Percentiles rank a stretch among this genome's conserved stretches.
These are phyloP conservation scores for Oscheius onirici DNA, from an alignment of 2,888 invertebrate genomes.

Conservation along the genomic window DNA sequence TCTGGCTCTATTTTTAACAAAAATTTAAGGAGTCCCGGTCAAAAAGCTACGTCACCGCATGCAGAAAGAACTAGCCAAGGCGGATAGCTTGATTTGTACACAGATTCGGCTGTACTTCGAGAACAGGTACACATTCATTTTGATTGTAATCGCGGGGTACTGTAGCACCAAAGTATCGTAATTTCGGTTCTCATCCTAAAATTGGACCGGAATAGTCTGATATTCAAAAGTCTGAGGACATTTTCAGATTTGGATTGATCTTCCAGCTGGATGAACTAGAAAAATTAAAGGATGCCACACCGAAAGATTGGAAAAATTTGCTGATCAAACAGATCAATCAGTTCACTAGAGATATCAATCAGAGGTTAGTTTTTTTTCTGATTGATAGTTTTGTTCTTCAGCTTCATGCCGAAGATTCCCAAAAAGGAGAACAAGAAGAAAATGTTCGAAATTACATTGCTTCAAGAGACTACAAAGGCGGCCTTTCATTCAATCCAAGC, in stretches of 20 bases:
- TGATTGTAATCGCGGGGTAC: too few relatives aligned
- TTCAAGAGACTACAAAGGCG: conserved; percentile 48
- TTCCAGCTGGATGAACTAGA: conserved; percentile 4
- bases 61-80: conserved; percentile 7
- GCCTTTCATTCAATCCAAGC: conserved; percentile 43
- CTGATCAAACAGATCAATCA: conserved; percentile 17
- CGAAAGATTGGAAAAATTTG: conserved; percentile 7
- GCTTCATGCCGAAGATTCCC: conserved; percentile 35
- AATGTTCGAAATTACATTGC: conserved; percentile 45
- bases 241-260: conserved; percentile 15
- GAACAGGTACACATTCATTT: too few relatives aligned
- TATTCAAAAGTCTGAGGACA: background rate
- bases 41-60: background rate
- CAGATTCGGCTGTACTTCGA: conserved; percentile 28
- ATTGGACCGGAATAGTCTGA: too few relatives aligned
- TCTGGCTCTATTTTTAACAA: too few relatives aligned
- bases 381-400: too few relatives aligned
- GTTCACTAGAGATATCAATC: conserved; percentile 5
- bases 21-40: background rate
- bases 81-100: conserved; percentile 14
- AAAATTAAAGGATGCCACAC: conserved; percentile 7
- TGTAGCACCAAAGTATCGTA: too few relatives aligned
- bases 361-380: background rate
- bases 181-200: too few relatives aligned
- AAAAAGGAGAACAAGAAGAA: conserved; percentile 43